Conservation (phyloP, 2,113 vertebrate species). For the Apeltes quadracus region DNA sequence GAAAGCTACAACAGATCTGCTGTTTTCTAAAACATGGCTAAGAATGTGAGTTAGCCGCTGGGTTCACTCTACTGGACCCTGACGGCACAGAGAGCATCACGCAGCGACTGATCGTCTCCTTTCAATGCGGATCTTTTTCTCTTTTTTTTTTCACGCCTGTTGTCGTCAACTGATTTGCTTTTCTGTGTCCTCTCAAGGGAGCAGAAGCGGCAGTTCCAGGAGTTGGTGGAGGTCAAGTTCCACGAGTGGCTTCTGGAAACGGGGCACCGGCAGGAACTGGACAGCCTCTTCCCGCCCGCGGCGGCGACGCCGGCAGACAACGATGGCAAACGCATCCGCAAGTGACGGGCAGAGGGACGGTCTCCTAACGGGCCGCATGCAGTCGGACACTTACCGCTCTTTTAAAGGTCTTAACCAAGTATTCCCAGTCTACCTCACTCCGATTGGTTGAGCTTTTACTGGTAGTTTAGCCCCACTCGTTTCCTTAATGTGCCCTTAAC, state of each 20-base stretch:
- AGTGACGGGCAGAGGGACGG: slow-evolving; percentile 76
- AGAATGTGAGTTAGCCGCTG: slow-evolving; percentile 10
- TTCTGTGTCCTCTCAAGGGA: slow-evolving; percentile 79
- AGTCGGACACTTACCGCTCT: neutral
- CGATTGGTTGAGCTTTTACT: no score
- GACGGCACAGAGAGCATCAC: no score
- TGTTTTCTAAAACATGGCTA: slow-evolving; percentile 29
- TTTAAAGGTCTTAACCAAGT: neutral
- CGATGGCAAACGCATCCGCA: slow-evolving; percentile 31
- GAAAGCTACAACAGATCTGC: slow-evolving; percentile 11
- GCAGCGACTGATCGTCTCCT: no score
- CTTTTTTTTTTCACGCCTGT: neutral
- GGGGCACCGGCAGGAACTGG: slow-evolving; percentile 88
- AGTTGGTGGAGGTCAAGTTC: slow-evolving; percentile 90
- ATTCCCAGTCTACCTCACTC: no score
- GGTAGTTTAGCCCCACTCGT: no score
- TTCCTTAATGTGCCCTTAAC: no score
- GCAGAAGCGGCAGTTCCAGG: slow-evolving; percentile 88
- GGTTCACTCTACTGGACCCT: no score
- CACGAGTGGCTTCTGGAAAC: slow-evolving; percentile 90
- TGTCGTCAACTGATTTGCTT: neutral
- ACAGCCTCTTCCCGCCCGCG: slow-evolving; percentile 85
- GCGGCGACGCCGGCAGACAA: neutral
- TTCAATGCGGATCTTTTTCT: no score
- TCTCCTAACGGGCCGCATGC: slow-evolving; percentile 6